Base-by-base conservation (phyloP, 2,797 vertebrate genomes). In the Ambastaia sidthimunki region DNA sequence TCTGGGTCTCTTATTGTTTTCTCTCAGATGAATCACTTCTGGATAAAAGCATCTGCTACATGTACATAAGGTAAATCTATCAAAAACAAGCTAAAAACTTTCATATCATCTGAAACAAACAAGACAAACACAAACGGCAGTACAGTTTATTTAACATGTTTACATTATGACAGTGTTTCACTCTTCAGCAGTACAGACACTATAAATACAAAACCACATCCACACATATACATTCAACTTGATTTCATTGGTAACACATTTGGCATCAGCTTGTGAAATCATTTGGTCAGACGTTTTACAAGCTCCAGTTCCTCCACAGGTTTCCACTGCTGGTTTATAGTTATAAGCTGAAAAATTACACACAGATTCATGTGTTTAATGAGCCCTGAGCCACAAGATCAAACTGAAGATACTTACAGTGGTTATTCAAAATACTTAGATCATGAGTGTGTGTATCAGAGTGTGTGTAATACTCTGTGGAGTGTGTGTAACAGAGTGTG, bases 291-390 rank as follows among this genome's bases (percentile, higher is more conserved):
- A 4, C 73, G 91, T 87, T 85, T 95, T 82, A 94, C 89, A 1
- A 87, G 12, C 90, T 97, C 93, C 89, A 97, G 89, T 86, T 95
- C 95, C 87, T 96, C 92, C 81, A 97, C 89, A 0, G 95, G 93
- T 80, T 94, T 93, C 96, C 96, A 98, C 68, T 95, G 74, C 89
- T 98, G 96, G 54, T 92, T 91, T 88, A 98, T 90, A 66, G 95
- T 95, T 85, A 96, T 0, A 1, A 98, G 89, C 96, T 98, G 86
- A 5, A 83, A 83, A 65, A 86, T 52, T 44, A 83, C 69, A 76
- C 0, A 79, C 85, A 84, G 10, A 0, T 37, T 0, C 6, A 25
- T 18, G 52, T 72, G 52, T 10, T 37, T 52, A 11, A 59, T n/a
- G 9, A 4, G 55, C 60, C 44, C 9, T 55, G 2, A 52, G 4